Percentiles rank a stretch among this genome's conserved stretches.
Conservation (phyloP, 2,797 vertebrate genomes). For the Xiphorhynchus erythropygius region DNA sequence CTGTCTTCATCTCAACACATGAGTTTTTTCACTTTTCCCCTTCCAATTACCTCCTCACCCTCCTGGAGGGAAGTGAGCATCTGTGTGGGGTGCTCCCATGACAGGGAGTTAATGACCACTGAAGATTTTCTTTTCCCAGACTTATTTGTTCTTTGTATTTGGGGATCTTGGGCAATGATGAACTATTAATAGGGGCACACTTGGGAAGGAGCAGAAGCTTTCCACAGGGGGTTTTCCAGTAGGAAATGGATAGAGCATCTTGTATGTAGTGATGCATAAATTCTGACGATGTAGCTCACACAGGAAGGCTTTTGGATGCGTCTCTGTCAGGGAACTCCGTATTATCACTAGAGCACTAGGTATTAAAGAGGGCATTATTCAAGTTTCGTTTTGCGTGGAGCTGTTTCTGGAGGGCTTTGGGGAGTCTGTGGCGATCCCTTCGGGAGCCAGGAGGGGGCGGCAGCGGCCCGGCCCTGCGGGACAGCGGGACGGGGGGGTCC, state of each 20-base stretch:
- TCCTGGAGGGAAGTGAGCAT: background rate
- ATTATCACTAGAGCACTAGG: rapidly evolving
- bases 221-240: background rate
- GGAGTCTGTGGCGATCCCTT: background rate
- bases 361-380: rapidly evolving
- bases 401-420: background rate
- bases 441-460: background rate
- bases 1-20: background rate
- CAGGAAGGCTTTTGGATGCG: background rate
- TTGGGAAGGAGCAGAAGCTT: background rate
- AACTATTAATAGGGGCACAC: rapidly evolving
- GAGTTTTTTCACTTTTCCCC: background rate
- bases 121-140: background rate
- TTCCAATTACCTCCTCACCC: rapidly evolving
- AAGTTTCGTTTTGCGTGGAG: rapidly evolving
- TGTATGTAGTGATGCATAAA: background rate
- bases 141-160: background rate
- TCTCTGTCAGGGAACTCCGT: background rate
- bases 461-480: background rate
- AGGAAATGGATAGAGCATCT: background rate
- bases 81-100: background rate
- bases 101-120: background rate
- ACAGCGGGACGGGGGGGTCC: background rate
- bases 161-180: rapidly evolving
- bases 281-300: rapidly evolving